A percentile compares a stretch with the other conserved stretches of the same genome.
These are phyloP conservation scores for Cephus runcator DNA, from an alignment of 2,888 invertebrate species.

Conservation along the genomic window DNA sequence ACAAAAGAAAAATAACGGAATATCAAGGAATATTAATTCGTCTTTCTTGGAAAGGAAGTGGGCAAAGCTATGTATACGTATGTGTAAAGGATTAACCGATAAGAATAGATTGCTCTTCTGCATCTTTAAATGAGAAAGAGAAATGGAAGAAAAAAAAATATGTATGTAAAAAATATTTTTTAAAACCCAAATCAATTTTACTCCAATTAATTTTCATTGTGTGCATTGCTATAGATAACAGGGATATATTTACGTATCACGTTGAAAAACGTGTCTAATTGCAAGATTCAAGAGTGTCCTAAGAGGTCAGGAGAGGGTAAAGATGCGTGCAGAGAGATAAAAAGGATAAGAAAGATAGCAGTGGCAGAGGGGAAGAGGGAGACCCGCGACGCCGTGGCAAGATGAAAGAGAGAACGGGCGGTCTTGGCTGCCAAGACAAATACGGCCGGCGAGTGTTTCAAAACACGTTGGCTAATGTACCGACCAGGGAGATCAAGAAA, in stretches of 20 bases:
- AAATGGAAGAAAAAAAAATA: background rate
- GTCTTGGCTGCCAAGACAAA: constrained; percentile 60
- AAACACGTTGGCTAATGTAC: constrained; percentile 64
- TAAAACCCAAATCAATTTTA: background rate
- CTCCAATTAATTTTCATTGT: background rate
- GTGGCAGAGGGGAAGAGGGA: background rate
- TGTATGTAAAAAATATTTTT: background rate
- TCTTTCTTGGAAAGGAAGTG: constrained; percentile 35
- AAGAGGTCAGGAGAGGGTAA: background rate
- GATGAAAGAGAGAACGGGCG: constrained; percentile 53
- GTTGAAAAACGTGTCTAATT: background rate
- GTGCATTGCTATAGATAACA: background rate
- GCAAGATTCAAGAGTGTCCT: background rate
- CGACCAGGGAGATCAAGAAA: constrained; percentile 49
- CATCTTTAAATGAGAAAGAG: background rate
- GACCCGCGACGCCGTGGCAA: background rate
- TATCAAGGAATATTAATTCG: constrained; percentile 6
- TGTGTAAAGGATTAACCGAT: constrained; percentile 12
- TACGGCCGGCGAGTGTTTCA: constrained; percentile 62
- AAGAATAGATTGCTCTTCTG: constrained; percentile 23
- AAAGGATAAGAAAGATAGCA: background rate
- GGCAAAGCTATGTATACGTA: constrained; percentile 4
- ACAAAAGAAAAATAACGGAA: background rate
- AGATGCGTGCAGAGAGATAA: background rate
- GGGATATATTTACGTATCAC: background rate